These are phyloP conservation scores for Danio aesculapii DNA, from an alignment of 2,797 vertebrate genomes.

Conservation along the genomic window DNA sequence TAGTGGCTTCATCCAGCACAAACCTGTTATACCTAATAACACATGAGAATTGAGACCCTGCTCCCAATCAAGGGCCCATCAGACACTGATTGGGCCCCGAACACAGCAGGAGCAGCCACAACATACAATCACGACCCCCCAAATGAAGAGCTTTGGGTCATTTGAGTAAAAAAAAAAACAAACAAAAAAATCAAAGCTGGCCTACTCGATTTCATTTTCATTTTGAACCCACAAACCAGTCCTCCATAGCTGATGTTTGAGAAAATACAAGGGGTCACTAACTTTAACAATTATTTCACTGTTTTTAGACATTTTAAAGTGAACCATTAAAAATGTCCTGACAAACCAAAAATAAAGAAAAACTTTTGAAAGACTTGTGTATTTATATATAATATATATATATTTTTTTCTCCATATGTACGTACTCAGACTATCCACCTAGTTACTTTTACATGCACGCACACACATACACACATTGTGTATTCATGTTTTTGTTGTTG, in stretches of 20 bases:
- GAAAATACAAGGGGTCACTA: too few species aligned
- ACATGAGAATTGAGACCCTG: conserved; percentile 42
- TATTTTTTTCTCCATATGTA: too few species aligned
- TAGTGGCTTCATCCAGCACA: conserved; percentile 32
- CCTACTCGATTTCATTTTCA: conserved; percentile 31
- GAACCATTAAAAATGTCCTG: too few species aligned
- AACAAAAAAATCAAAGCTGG: conserved; percentile 49
- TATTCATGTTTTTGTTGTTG: too few species aligned
- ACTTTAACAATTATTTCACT: too few species aligned
- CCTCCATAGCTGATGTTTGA: conserved; percentile 3
- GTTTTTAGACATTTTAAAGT: too few species aligned
- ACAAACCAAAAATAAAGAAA: too few species aligned
- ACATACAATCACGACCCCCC: conserved; percentile 30
- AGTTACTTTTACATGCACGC: too few species aligned
- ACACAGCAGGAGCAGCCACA: conserved; percentile 30
- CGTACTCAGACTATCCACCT: too few species aligned
- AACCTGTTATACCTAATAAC: conserved; percentile 53
- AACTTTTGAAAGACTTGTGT: too few species aligned
- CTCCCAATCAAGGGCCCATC: conserved; percentile 55
- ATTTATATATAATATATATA: too few species aligned
- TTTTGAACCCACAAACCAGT: conserved; percentile 36
- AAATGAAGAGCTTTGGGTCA: conserved; percentile 20
- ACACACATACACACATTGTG: too few species aligned
- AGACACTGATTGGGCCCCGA: conserved; percentile 46
- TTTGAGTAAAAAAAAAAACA: conserved; percentile 40